A percentile compares a stretch with the other conserved stretches of the same genome.
These are phyloP conservation scores for Argynnis bischoffii DNA, from an alignment of 2,888 invertebrate species.

Conservation along the genomic window DNA sequence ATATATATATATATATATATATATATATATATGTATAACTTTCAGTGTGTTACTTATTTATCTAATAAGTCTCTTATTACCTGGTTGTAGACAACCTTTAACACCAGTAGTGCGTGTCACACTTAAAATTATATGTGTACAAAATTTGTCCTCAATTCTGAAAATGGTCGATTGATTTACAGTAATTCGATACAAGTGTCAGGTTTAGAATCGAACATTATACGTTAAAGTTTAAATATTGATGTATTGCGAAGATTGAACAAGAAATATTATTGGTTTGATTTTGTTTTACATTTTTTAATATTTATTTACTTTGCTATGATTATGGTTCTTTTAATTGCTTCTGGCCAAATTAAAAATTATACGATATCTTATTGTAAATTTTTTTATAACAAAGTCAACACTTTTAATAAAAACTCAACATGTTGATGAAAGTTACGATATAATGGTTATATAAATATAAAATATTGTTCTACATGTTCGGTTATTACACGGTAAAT, in stretches of 20 bases:
- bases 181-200: not conserved
- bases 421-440: not conserved
- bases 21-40: too few relatives aligned
- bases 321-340: too few relatives aligned
- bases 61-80: not conserved
- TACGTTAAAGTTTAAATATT: not conserved
- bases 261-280: not conserved
- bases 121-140: not conserved
- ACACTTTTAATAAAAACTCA: not conserved
- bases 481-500: conserved; percentile 49
- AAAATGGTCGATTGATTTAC: conserved; percentile 17
- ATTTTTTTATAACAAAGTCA: not conserved
- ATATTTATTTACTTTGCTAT: too few relatives aligned
- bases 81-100: not conserved
- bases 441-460: conserved; percentile 38
- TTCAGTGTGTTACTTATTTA: too few relatives aligned
- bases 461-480: conserved; percentile 46
- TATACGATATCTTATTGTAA: too few relatives aligned
- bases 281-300: too few relatives aligned
- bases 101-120: not conserved
- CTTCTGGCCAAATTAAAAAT: too few relatives aligned
- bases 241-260: conserved; percentile 1
- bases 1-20: not conserved
- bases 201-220: not conserved
- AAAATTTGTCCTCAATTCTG: conserved; percentile 6